These are phyloP conservation scores for Nomada ruficornis DNA, from an alignment of 2,888 invertebrate genomes.

Conservation along the genomic window DNA sequence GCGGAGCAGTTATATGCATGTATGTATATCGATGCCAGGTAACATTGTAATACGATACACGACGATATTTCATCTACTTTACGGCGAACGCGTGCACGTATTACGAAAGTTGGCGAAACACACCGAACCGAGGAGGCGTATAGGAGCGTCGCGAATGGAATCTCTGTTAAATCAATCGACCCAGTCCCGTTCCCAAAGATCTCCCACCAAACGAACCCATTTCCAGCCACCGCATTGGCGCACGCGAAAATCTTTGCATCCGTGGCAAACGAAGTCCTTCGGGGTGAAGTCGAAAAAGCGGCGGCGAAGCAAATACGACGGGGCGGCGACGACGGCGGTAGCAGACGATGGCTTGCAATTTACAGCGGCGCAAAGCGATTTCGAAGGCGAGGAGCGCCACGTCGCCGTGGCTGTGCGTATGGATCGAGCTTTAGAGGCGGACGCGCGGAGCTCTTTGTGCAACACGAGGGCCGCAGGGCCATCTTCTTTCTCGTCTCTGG, in stretches of 20 bases:
- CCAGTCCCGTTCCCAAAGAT: too few species aligned
- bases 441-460: conserved; percentile 73
- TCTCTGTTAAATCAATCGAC: conserved; percentile 9
- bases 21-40: conserved; percentile 31
- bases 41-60: conserved; percentile 37
- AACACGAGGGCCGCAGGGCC: conserved; percentile 71
- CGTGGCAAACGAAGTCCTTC: too few species aligned
- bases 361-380: conserved; percentile 65
- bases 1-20: not conserved
- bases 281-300: not conserved
- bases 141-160: conserved; percentile 9
- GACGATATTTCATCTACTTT: conserved; percentile 42
- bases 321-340: conserved; percentile 14
- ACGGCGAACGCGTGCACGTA: not conserved
- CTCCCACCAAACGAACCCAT: too few species aligned
- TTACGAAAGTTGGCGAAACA: not conserved
- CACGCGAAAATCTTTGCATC: not conserved
- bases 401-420: conserved; percentile 62
- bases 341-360: conserved; percentile 56
- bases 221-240: too few species aligned
- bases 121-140: not conserved
- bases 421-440: conserved; percentile 70
- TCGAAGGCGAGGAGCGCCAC: conserved; percentile 52
- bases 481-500: conserved; percentile 72
- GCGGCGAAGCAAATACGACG: conserved; percentile 6